Percentiles rank a stretch among this genome's conserved stretches.
Evolutionary conservation across 1,140 invertebrate genomes (phyloP).

Genomic region (Anastrepha ludens): DNA sequence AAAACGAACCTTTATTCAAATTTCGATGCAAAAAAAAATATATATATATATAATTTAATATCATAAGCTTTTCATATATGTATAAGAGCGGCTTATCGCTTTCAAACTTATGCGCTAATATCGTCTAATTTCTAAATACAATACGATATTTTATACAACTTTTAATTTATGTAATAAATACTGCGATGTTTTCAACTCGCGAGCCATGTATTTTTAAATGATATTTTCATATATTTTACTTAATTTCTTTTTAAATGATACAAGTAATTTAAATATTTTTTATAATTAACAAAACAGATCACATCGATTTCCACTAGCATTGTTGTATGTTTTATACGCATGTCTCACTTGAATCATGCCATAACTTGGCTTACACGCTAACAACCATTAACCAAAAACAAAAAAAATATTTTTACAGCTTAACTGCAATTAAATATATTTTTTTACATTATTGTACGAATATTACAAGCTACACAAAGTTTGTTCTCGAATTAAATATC

Average conservation of each 20-base stretch:
- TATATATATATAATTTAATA: conserved; percentile 31
- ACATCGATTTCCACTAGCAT: conserved; percentile 46
- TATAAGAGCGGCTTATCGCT: conserved; percentile 25
- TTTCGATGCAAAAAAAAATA: conserved; percentile 38
- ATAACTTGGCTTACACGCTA: conserved; percentile 10
- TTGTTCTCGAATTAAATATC: neutral
- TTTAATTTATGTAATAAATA: conserved; percentile 15
- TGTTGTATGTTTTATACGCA: conserved; percentile 20
- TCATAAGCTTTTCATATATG: conserved; percentile 47
- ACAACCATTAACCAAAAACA: neutral
- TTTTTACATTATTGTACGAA: no score
- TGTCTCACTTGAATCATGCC: neutral
- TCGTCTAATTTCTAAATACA: neutral
- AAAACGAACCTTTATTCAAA: conserved; percentile 51
- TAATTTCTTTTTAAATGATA: neutral
- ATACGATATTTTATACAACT: conserved; percentile 26
- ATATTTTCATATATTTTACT: neutral
- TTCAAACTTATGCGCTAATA: neutral
- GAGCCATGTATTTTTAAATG: neutral
- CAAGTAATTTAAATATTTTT: neutral
- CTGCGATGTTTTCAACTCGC: neutral
- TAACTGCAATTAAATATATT: neutral
- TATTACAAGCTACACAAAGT: no score
- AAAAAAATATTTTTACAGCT: neutral
- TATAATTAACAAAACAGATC: conserved; percentile 47